Evolutionary conservation across 2,797 vertebrate species (phyloP).

Genomic region (Hippocampus kuda): DNA sequence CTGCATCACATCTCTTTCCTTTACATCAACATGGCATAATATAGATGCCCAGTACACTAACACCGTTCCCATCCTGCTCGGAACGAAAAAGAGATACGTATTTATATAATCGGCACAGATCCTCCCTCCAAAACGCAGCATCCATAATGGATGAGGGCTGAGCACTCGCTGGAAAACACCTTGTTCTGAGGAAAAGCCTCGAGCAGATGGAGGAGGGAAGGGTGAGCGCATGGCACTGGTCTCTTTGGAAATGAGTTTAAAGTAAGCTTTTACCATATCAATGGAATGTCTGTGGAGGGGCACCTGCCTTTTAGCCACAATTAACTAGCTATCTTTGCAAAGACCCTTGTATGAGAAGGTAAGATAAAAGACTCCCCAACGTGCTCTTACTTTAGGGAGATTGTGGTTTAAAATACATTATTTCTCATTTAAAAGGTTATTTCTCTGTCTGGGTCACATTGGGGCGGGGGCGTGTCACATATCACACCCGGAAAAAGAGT

Average conservation of each 20-base stretch:
- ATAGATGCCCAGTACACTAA: conserved; percentile 30
- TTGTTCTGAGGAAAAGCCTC: conserved; percentile 32
- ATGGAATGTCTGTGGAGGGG: background rate
- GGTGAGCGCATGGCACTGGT: background rate
- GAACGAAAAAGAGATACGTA: conserved; percentile 54
- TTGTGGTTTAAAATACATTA: conserved; percentile 11
- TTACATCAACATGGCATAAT: conserved; percentile 47
- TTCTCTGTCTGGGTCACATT: conserved; percentile 18
- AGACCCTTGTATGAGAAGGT: background rate
- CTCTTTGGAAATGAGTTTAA: conserved; percentile 16
- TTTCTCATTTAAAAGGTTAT: conserved; percentile 20
- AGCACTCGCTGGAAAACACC: conserved; percentile 40
- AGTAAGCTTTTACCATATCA: conserved; percentile 12
- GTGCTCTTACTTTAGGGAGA: conserved; percentile 8
- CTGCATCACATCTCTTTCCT: conserved; percentile 20
- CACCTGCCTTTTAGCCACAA: conserved; percentile 1
- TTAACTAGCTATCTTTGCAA: background rate
- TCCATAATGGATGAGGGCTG: conserved; percentile 62
- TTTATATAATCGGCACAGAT: conserved; percentile 60
- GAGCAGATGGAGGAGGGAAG: conserved; percentile 13
- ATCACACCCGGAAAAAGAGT: background rate
- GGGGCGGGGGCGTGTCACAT: background rate
- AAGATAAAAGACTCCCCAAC: conserved; percentile 2
- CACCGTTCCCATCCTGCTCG: conserved; percentile 38
- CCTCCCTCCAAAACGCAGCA: conserved; percentile 54